Evolutionary conservation across 2,888 invertebrate species (phyloP).

Genomic region (Watsonalla cultraria): DNA sequence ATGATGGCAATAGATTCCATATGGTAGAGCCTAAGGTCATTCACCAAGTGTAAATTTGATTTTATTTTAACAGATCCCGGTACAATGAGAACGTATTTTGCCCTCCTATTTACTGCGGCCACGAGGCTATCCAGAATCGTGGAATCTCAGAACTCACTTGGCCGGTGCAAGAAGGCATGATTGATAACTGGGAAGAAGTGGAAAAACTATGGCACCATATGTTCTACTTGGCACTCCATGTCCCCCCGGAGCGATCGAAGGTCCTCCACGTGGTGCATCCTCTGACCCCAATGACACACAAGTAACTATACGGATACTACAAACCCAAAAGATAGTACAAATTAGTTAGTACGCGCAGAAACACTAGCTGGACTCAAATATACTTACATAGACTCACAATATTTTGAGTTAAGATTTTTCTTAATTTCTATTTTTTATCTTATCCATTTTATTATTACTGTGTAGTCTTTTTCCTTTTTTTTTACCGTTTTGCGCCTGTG

Average conservation of each 20-base stretch:
- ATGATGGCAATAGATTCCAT: too few species aligned
- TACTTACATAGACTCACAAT: too few species aligned
- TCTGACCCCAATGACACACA: constrained; percentile 86
- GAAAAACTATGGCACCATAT: constrained; percentile 94
- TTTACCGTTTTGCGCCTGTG: too few species aligned
- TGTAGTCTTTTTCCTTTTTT: too few species aligned
- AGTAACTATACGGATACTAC: constrained; percentile 29
- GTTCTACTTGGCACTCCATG: constrained; percentile 88
- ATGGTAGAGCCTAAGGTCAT: too few species aligned
- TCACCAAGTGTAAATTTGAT: background rate
- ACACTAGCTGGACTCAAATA: too few species aligned
- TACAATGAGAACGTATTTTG: constrained; percentile 33
- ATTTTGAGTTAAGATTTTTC: too few species aligned
- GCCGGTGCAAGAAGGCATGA: constrained; percentile 88
- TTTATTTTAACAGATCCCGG: constrained; percentile 33
- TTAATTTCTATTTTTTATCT: too few species aligned
- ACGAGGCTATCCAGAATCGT: constrained; percentile 77
- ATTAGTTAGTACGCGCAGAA: too few species aligned
- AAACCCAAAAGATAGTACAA: too few species aligned
- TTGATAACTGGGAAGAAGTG: constrained; percentile 92
- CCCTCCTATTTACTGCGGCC: constrained; percentile 76
- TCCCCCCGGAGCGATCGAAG: constrained; percentile 89
- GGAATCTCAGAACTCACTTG: constrained; percentile 79
- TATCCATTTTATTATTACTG: too few species aligned
- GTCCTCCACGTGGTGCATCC: constrained; percentile 90